Base-by-base conservation (phyloP, 2,888 invertebrate species). In the Heterodera filipjevi region DNA sequence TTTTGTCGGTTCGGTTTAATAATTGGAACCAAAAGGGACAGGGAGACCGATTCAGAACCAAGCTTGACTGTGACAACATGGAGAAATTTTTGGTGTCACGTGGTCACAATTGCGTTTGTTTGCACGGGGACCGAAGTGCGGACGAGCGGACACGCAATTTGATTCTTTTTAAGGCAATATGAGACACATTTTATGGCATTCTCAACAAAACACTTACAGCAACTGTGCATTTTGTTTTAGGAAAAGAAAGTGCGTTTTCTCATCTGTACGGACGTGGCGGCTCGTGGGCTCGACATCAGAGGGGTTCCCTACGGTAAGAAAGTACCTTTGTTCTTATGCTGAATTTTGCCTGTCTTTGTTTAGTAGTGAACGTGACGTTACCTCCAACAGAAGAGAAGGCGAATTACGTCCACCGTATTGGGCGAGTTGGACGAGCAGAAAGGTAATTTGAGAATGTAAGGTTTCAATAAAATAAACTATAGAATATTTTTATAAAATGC, bases 181-280 rank as follows among this genome's bases (percentile, higher is more conserved):
- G 2, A 2, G 14, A 68, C 99, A 22, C 27, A 12, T 12, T 35
- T 14, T 3, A 3, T 6, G 39, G 22, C 16, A 10, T 33, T n/a
- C 19, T 35, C 32, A 64, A 33, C 66, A 59, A 59, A 0, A n/a
- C n/a, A n/a, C n/a, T n/a, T n/a, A n/a, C n/a, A n/a, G n/a, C n/a
- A n/a, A n/a, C n/a, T n/a, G n/a, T n/a, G n/a, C n/a, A n/a, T n/a
- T n/a, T 10, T n/a, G 27, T 64, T 39, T 1, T 66, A 49, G 68
- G 85, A 87, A 64, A 84, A 91, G 91, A 88, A 88, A 79, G 89
- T 87, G 12, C 89, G 94, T 90, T 99, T 94, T 90, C 92, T 99
- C 78, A 95, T 99, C 87, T 99, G 99, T 89, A 99, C 99, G 0
- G 99, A 99, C 90, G 99, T 99, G 0, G 99, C 99, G 0, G 99